phyloP scores from a whole-genome alignment of 2,888 invertebrate species.

The Hermaeophaga mercurialis region DNA sequence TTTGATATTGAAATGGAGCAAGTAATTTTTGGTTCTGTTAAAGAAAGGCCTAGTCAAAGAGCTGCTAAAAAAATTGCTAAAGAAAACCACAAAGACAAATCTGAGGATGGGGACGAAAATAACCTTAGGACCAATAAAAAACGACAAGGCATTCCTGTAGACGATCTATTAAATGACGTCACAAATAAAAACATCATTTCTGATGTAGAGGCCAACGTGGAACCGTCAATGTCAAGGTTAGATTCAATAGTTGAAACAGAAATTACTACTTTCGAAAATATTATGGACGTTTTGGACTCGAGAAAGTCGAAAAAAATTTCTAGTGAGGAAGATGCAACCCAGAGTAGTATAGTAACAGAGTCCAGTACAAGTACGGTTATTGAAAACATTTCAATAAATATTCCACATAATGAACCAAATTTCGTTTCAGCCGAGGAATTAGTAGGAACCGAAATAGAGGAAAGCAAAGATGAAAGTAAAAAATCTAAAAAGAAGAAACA shows the following conservation, averaged over 20 bases:
- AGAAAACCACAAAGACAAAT: conserved; percentile 36
- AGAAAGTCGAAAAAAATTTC: conserved; percentile 30
- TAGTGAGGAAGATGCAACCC: conserved; percentile 1
- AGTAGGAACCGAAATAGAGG: conserved; percentile 30
- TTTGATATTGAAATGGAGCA: conserved; percentile 57
- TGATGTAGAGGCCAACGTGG: conserved; percentile 33
- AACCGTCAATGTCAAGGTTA: conserved; percentile 47
- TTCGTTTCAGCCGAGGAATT: conserved; percentile 36
- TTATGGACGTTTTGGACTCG: conserved; percentile 50
- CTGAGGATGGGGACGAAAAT: conserved; percentile 53
- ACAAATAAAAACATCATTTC: conserved; percentile 34
- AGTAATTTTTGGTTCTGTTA: conserved; percentile 68
- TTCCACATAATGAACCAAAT: conserved; percentile 25
- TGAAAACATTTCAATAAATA: conserved; percentile 19
- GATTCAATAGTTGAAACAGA: conserved; percentile 55
- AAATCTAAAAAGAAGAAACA: conserved; percentile 16
- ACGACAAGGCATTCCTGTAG: conserved; percentile 46
- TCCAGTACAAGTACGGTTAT: conserved; percentile 13
- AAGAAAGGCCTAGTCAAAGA: conserved; percentile 58
- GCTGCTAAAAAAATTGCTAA: conserved; percentile 5
- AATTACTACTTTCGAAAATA: conserved; percentile 53
- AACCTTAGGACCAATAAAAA: conserved; percentile 40
- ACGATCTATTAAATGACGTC: conserved; percentile 37
- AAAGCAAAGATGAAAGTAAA: not conserved
- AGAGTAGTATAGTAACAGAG: not conserved